Conservation (phyloP, 1,140 invertebrate species). For the Drosophila chauvacae region DNA sequence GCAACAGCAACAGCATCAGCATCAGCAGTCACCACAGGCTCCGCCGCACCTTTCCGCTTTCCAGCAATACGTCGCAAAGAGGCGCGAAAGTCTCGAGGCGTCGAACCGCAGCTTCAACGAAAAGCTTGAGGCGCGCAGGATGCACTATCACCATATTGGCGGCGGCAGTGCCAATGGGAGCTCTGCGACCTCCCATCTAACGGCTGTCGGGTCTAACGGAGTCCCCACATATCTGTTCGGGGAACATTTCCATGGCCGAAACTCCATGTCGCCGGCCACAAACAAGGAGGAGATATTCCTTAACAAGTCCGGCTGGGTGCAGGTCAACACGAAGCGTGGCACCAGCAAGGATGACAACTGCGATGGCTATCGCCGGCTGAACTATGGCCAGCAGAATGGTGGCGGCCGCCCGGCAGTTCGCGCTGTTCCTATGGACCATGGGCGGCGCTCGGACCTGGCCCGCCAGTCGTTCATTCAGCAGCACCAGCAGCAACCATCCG, state of each 20-base stretch:
- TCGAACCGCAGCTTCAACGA: conserved; percentile 82
- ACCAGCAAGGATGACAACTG: conserved; percentile 47
- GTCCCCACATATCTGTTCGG: conserved; percentile 83
- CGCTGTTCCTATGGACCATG: conserved; percentile 50
- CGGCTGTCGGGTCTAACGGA: conserved; percentile 22
- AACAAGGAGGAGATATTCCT: conserved; percentile 82
- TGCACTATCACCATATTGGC: conserved; percentile 79
- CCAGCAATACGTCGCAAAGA: conserved; percentile 81
- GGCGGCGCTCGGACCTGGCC: conserved; percentile 48
- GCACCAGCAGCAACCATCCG: conserved; percentile 31
- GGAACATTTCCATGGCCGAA: conserved; percentile 65
- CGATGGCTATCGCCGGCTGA: conserved; percentile 43
- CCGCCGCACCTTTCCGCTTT: conserved; percentile 67
- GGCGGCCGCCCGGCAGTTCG: conserved; percentile 40
- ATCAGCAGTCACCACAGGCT: conserved; percentile 21
- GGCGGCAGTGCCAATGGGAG: conserved; percentile 40
- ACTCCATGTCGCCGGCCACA: conserved; percentile 48
- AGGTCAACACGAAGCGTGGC: conserved; percentile 71
- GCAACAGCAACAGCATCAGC: conserved; percentile 7
- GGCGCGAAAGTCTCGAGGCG: conserved; percentile 79
- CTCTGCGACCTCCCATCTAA: conserved; percentile 1
- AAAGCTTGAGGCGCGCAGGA: conserved; percentile 81
- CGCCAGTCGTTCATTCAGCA: conserved; percentile 61
- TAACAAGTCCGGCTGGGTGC: conserved; percentile 84
- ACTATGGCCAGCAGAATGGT: conserved; percentile 58